Evolutionary conservation across 2,797 vertebrate species (phyloP).

Genomic region (Gastrophryne carolinensis): DNA sequence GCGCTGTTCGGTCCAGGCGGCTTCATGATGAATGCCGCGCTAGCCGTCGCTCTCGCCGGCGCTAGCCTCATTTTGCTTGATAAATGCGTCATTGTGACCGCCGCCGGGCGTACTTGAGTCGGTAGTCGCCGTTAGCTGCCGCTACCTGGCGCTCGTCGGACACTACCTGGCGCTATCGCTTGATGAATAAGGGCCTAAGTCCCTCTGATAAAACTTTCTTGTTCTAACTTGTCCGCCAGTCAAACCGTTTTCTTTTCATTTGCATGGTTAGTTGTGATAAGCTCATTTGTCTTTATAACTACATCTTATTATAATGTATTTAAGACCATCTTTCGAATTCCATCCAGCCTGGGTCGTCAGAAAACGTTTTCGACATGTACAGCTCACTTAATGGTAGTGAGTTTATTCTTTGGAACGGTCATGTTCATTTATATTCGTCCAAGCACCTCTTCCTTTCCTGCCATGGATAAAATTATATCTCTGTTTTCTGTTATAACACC

Average conservation of each 20-base stretch:
- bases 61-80: too few species aligned
- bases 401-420: slow-evolving; percentile 53
- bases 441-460: slow-evolving; percentile 51
- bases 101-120: too few species aligned
- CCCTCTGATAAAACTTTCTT: slow-evolving; percentile 55
- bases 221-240: slow-evolving; percentile 51
- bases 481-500: slow-evolving; percentile 54
- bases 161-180: too few species aligned
- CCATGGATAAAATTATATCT: slow-evolving; percentile 55
- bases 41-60: too few species aligned
- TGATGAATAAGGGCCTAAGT: too few species aligned
- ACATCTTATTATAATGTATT: slow-evolving; percentile 51
- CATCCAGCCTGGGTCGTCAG: slow-evolving; percentile 47
- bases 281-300: slow-evolving; percentile 45
- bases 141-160: too few species aligned
- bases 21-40: too few species aligned
- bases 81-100: too few species aligned
- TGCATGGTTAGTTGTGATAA: slow-evolving; percentile 52
- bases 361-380: slow-evolving; percentile 56
- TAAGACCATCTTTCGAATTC: slow-evolving; percentile 51
- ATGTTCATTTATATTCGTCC: slow-evolving; percentile 57
- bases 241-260: slow-evolving; percentile 47
- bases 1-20: too few species aligned
- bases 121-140: too few species aligned
- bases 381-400: slow-evolving; percentile 53